Base-by-base conservation (phyloP, 2,113 vertebrate species). In the Tragelaphus scriptus region DNA sequence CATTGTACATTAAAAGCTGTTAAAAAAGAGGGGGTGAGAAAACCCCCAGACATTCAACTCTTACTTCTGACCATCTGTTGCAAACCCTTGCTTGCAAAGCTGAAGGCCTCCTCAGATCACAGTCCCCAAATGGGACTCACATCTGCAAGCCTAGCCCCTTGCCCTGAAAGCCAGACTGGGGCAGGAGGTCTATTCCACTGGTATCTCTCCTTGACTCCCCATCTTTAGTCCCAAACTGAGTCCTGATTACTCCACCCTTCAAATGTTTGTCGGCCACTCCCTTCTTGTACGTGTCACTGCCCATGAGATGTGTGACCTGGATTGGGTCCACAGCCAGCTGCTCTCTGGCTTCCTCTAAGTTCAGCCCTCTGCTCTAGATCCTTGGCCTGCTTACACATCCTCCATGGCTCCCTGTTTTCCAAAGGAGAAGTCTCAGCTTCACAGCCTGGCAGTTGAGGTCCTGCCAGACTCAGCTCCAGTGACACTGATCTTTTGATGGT, bases 241-340 rank as follows among this genome's bases (percentile, higher is more conserved):
- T 94, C 25, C 44, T 26, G 19, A 6, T 75, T 9, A 75, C n/a
- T 75, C 12, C 3, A 12, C 28, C 87, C 75, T 96, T 63, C 88
- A 95, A 65, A 95, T 92, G 93, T 87, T 93, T 96, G 63, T 71
- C 23, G 30, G 82, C 21, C 61, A 13, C 32, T 71, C 88, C n/a
- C 56, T 61, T 85, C 58, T 26, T 75, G 81, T 44, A 86, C 4
- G 5, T 15, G 28, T 40, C 25, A 47, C 49, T n/a, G 63, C 21
- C 32, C 61, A 59, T 30, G 25, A 56, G 12, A 82, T 16, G 28
- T 26, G 21, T 17, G 19, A 32, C 19, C 21, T 49, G 59, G 61
- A 11, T 3, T 7, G 44, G 36, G 36, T 40, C 56, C 90, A 23
- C 0, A 2, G 51, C 28, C 56, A 40, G 1, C 23, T 56, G 59